Conservation (phyloP, 1,140 invertebrate genomes). For the Physella acuta region DNA sequence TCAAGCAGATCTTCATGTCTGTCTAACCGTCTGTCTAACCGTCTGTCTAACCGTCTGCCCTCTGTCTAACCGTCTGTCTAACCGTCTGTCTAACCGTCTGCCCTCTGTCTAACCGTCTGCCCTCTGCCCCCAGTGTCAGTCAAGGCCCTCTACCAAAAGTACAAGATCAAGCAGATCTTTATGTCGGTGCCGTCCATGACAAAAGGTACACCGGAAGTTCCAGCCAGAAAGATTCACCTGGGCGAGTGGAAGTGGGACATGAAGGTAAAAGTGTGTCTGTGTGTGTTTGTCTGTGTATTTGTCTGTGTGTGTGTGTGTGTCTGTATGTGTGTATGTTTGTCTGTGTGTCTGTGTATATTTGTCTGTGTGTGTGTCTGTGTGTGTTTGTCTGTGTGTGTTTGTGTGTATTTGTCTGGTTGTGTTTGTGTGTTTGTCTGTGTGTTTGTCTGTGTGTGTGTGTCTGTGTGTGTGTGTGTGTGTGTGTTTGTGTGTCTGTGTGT, state of each 20-base stretch:
- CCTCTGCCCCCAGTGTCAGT: constrained; percentile 18
- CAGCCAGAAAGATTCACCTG: constrained; percentile 10
- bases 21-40: constrained; percentile 11
- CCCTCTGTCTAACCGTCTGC: too few relatives aligned
- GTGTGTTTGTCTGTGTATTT: too few relatives aligned
- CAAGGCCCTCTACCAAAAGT: constrained; percentile 13
- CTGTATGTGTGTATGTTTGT: too few relatives aligned
- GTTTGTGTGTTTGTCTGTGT: too few relatives aligned
- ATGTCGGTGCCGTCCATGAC: constrained; percentile 21
- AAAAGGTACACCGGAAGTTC: constrained; percentile 14
- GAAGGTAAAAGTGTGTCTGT: constrained; percentile 5
- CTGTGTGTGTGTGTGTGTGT: too few relatives aligned
- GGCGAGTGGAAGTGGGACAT: constrained; percentile 22
- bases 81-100: not conserved
- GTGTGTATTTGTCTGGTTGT: too few relatives aligned
- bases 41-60: not conserved
- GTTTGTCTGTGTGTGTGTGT: too few relatives aligned
- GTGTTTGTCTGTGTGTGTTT: too few relatives aligned
- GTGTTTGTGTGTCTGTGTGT: too few relatives aligned
- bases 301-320: too few relatives aligned
- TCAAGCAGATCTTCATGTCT: not conserved
- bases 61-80: constrained; percentile 28
- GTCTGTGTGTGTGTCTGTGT: too few relatives aligned
- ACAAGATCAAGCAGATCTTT: constrained; percentile 19
- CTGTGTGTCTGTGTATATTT: too few relatives aligned